Base-by-base conservation (phyloP, 2,797 vertebrate species). In the Pipistrellus nathusii region DNA sequence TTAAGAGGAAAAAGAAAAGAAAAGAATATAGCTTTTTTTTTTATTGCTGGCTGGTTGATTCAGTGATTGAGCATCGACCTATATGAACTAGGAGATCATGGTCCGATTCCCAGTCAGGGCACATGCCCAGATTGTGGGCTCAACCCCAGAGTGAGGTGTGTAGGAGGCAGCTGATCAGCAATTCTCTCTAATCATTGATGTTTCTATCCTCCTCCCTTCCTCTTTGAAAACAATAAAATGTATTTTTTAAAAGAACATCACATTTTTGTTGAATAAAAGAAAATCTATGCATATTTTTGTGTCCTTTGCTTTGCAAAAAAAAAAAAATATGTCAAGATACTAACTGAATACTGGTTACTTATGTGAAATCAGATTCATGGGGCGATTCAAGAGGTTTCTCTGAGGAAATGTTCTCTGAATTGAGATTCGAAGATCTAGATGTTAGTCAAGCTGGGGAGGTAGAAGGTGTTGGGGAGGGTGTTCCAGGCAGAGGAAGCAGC, bases 231-330 rank as follows among this genome's bases (percentile, higher is more conserved):
- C 27, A 62, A 30, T 62, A 62, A 62, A 62, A 62, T 30, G 3
- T 59, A 59, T 59, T 59, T 30, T 62, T 30, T 3, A 30, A 13
- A 71, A 83, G 27, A 64, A 85, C 59, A 86, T 0, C 25, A 11
- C 21, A 57, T 66, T 86, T 93, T 59, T 51, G 21, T 64, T 84
- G 32, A 84, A 82, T 46, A 76, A 77, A 75, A 76, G n/a, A 72
- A 86, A 90, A 35, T 20, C 35, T 78, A 51, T 21, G 44, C 9
- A n/a, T 86, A 72, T n/a, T 83, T 91, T 76, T 93, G 53, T 17
- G 14, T 35, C 59, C 32, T 32, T 5, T 3, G 5, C 44, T 78
- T 93, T 78, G 17, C 18, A 83, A 83, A 71, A 57, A 62, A 71
- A 57, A 62, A 59, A 83, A 48, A 85, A 30, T 57, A 85, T 5